Evolutionary conservation across 2,888 invertebrate species (phyloP), one percentile per base, ranked within the genome.

Genomic region (Xestia ashworthii): DNA sequence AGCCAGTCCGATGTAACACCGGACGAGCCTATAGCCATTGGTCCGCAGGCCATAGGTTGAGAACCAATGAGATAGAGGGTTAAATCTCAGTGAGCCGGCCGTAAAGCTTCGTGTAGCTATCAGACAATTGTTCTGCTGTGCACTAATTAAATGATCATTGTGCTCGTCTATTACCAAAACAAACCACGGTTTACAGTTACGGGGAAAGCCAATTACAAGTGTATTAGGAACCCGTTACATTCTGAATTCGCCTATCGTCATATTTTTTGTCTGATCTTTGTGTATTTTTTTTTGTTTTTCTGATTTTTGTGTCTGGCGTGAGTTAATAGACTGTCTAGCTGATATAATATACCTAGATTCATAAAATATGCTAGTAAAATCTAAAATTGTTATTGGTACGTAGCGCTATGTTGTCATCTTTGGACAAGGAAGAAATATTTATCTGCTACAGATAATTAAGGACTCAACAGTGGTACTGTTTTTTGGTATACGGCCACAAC

Each of bases 91-190:
- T 82, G 71, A 86, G 72, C 48, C 14, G 60, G 75, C n/a, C 65
- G 32, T 70, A 12, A 25, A 73, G 65, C 14, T 80, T 75, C 50
- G 60, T 53, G 32, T 74, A 66, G 62, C 74, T n/a, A 58, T 2
- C 58, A 58, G 46, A 14, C 48, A 48, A 76, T 78, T 73, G 70
- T 65, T 70, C 74, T 73, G 66, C 65, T 65, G 66, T 70, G 64
- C 66, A 70, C 66, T 74, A 71, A 82, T 86, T 78, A 78, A 78
- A 72, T 72, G 58, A 74, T 78, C 62, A 83, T 67, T 67, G 72
- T 86, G 78, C 48, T 73, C 60, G 83, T 48, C 5, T 25, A 38
- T 14, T 72, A 44, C 22, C 41, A 58, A 71, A 71, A 60, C 25
- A 64, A 69, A 74, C 25, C 38, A 25, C 25, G 32, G 67, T 55